Base-by-base conservation (phyloP, 2,888 invertebrate genomes). In the Gisinianus flammeolus region DNA sequence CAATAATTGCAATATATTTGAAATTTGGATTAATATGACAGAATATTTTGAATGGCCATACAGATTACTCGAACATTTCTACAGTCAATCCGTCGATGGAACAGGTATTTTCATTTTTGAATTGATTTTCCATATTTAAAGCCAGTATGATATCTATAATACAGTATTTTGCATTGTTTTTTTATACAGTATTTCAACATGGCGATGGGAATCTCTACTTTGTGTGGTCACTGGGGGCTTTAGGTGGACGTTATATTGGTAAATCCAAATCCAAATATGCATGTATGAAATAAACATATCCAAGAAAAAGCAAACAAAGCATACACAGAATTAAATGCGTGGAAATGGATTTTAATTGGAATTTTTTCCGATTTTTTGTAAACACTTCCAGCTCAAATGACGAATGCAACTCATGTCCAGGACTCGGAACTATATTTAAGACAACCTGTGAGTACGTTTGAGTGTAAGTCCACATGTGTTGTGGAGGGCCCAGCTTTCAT, bases 401-500 rank as follows among this genome's bases (percentile, higher is more conserved):
- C 76, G 4, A 76, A 79, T 28, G 79, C 82, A 4, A 76, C 76
- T 0, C 73, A 73, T 2, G 73, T 69, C 0, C 12, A 67, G 26
- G 19, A n/a, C 5, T 22, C 73, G 1, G 67, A 77, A 31, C 44
- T 80, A 54, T 56, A 70, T 3, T 78, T 81, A 0, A 30, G 79
- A 26, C 66, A 76, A 33, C 82, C 82, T 2, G 66, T 54, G 22
- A 70, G 76, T n/a, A 24, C 30, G 3, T 82, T 81, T 81, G 82
- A 82, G 67, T 54, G 54, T 54, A 3, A 4, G 6, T 58, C 22
- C 31, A 64, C n/a, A 1, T 72, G 52, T 33, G 75, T 78, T 1
- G 79, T 79, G 22, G 81, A 81, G 71, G 81, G 80, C 12, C 81
- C 83, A 0, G 78, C 79, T 31, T 81, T 83, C 69, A 67, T 83